A percentile compares a stretch with the other conserved stretches of the same genome.
phyloP scores from a whole-genome alignment of 2,113 vertebrate species.

The Oophaga pumilio region DNA sequence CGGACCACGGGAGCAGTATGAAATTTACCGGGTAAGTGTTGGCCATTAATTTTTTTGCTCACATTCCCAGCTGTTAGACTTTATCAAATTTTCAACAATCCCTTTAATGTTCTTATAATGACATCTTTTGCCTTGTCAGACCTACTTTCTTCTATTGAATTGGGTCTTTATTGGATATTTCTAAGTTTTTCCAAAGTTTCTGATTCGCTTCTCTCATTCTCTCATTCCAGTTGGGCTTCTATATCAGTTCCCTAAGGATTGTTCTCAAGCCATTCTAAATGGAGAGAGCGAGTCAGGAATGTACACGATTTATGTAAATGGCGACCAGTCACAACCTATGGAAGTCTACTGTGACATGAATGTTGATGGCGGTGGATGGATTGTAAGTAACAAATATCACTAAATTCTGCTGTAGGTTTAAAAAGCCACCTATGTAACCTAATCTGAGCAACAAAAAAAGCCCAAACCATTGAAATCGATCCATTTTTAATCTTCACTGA shows the following conservation, averaged over 20 bases:
- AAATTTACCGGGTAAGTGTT: too few relatives aligned
- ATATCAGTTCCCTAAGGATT: slow-evolving; percentile 89
- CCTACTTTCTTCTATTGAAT: neutral
- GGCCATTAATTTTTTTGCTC: too few relatives aligned
- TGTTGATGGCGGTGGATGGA: slow-evolving; percentile 94
- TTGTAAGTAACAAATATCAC: slow-evolving; percentile 78
- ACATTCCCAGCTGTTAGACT: too few relatives aligned
- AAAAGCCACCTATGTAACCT: neutral
- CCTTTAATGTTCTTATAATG: too few relatives aligned
- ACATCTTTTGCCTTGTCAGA: too few relatives aligned
- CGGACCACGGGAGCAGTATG: too few relatives aligned
- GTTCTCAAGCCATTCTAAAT: slow-evolving; percentile 91
- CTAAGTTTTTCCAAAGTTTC: neutral
- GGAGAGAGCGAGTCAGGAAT: slow-evolving; percentile 86
- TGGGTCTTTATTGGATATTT: too few relatives aligned
- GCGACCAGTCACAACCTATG: slow-evolving; percentile 82
- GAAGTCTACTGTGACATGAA: slow-evolving; percentile 95
- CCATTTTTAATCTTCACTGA: neutral
- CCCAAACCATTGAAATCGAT: neutral
- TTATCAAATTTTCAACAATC: too few relatives aligned
- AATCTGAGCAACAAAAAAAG: neutral
- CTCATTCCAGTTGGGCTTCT: slow-evolving; percentile 81
- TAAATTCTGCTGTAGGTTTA: neutral
- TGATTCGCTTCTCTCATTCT: neutral
- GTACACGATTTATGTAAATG: slow-evolving; percentile 87